Evolutionary conservation across 2,797 vertebrate genomes (phyloP).

Genomic region (Eupleurogrammus muticus): DNA sequence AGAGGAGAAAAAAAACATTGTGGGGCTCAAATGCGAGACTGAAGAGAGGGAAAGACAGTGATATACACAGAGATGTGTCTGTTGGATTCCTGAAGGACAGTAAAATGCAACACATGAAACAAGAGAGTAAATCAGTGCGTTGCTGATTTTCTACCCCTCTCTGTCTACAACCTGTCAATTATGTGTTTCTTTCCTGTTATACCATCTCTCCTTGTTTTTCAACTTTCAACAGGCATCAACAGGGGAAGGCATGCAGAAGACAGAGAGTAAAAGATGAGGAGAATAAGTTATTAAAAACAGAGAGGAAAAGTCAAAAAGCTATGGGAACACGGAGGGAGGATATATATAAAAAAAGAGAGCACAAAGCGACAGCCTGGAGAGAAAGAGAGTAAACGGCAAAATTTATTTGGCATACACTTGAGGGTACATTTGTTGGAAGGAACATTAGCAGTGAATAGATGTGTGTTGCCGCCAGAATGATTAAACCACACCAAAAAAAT

Average conservation of each 20-base stretch:
- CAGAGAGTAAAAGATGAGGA: background rate
- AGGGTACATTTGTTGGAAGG: conserved; percentile 28
- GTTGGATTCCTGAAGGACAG: conserved; percentile 19
- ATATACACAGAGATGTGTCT: conserved; percentile 33
- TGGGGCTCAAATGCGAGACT: conserved; percentile 6
- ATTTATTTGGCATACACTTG: conserved; percentile 24
- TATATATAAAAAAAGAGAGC: background rate
- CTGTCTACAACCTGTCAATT: conserved; percentile 6
- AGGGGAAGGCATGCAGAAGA: background rate
- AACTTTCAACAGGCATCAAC: background rate
- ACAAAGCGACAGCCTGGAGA: background rate
- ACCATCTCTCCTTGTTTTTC: background rate
- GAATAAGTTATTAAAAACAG: conserved; percentile 2
- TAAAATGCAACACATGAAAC: conserved; percentile 32
- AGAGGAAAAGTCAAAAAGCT: background rate
- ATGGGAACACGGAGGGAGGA: background rate
- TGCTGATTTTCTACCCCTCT: conserved; percentile 7
- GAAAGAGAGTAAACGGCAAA: conserved; percentile 5
- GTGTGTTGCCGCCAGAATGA: conserved; percentile 20
- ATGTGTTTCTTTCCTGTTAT: background rate
- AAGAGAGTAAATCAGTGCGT: conserved; percentile 34
- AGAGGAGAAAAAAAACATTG: conserved; percentile 9
- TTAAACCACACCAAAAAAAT: conserved; percentile 24
- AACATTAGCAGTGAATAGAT: conserved; percentile 17
- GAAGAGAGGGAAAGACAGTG: background rate